Percentiles rank a stretch among this genome's conserved stretches.
phyloP scores from a whole-genome alignment of 2,113 vertebrate genomes.

The Chaetura pelagica region DNA sequence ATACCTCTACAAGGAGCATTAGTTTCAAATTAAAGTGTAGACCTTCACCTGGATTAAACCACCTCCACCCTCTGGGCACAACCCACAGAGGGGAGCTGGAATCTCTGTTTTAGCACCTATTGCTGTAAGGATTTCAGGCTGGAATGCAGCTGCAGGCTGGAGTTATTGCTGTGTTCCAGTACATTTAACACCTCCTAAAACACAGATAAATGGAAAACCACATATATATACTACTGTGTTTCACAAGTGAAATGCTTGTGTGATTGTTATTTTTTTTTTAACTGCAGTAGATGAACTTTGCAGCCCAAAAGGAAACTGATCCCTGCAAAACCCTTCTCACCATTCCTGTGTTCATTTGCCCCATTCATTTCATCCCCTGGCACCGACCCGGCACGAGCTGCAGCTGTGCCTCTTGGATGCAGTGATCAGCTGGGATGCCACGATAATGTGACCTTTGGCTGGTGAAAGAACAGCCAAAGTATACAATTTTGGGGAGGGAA shows the following conservation, averaged over 20 bases:
- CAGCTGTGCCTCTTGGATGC: not conserved
- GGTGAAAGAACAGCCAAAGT: not conserved
- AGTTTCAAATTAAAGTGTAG: not conserved
- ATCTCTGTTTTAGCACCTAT: not conserved
- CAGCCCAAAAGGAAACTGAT: not conserved
- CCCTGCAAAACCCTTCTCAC: not conserved
- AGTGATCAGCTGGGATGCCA: conserved; percentile 30
- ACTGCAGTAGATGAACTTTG: not conserved
- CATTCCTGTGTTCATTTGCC: not conserved
- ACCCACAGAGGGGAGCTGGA: not conserved
- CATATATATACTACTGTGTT: not conserved
- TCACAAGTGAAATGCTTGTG: conserved; percentile 48
- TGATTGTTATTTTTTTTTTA: not conserved
- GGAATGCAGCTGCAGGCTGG: not conserved
- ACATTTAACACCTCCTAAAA: conserved; percentile 17
- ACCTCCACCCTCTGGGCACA: not conserved
- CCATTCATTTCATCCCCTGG: not conserved
- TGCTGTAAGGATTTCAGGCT: not conserved
- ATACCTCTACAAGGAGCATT: not conserved
- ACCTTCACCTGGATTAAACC: not conserved
- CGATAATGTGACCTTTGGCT: conserved; percentile 17
- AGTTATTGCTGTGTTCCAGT: not conserved
- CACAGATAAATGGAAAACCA: not conserved
- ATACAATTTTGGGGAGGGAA: not conserved
- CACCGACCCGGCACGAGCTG: not conserved